phyloP scores from a whole-genome alignment of 2,797 vertebrate genomes.

The Crenichthys baileyi region DNA sequence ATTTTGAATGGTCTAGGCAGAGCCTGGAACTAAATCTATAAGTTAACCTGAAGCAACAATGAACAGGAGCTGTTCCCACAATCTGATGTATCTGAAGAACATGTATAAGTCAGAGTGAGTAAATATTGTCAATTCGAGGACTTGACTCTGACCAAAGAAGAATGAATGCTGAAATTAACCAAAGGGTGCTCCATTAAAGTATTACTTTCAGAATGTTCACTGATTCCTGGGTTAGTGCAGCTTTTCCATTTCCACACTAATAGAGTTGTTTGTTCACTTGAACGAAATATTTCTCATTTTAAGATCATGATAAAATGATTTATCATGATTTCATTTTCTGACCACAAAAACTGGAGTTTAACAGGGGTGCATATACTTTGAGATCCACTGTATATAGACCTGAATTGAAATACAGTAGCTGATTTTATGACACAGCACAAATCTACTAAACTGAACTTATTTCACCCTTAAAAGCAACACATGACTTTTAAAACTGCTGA shows the following conservation, averaged over 20 bases:
- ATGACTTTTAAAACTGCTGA: constrained; percentile 42
- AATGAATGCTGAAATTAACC: no score
- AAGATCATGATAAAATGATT: background rate
- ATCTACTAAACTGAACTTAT: background rate
- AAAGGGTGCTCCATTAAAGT: no score
- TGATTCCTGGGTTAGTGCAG: no score
- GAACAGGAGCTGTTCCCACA: no score
- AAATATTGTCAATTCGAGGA: no score
- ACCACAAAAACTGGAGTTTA: background rate
- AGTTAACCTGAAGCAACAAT: no score
- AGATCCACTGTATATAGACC: background rate
- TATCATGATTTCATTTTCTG: background rate
- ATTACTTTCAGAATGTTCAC: no score
- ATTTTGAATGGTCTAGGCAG: no score
- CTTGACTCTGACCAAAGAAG: no score
- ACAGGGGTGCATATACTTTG: background rate
- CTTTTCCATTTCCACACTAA: background rate
- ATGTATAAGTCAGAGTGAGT: no score
- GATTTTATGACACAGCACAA: background rate
- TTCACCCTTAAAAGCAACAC: background rate
- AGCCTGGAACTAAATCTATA: no score
- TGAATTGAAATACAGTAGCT: background rate
- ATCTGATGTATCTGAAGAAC: no score
- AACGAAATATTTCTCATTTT: background rate
- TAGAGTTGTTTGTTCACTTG: background rate